phyloP scores from a whole-genome alignment of 92 coral and sea anemone genomes.

The Pocillopora grandis region DNA sequence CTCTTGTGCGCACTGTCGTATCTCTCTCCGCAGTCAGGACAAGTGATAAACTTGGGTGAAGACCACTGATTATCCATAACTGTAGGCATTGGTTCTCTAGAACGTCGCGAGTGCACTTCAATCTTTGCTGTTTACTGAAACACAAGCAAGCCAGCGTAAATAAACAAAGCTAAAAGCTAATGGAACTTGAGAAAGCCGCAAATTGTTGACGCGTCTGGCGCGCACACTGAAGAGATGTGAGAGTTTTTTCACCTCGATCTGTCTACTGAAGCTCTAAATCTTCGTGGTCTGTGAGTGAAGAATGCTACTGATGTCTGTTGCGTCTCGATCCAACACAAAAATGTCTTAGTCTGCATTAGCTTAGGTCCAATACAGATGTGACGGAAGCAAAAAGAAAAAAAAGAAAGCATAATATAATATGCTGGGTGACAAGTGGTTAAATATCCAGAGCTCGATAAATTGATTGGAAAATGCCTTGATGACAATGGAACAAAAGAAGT shows the following conservation, averaged over 20 bases:
- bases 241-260: not conserved
- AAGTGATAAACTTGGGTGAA: slow-evolving; percentile 92
- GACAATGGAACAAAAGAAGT: slow-evolving; percentile 43
- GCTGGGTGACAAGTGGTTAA: slow-evolving; percentile 32
- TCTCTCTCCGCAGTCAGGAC: slow-evolving; percentile 94
- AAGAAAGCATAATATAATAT: slow-evolving; percentile 14
- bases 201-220: no score
- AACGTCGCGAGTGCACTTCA: not conserved
- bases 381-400: slow-evolving; percentile 18
- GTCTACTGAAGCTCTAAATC: not conserved
- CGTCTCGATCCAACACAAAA: not conserved
- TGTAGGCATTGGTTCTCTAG: slow-evolving; percentile 68
- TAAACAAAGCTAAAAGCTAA: slow-evolving; percentile 15
- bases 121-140: slow-evolving; percentile 34
- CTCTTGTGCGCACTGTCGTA: slow-evolving; percentile 83
- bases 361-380: slow-evolving; percentile 15
- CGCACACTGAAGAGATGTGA: not conserved
- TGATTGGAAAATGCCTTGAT: slow-evolving; percentile 34
- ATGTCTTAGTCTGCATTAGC: not conserved
- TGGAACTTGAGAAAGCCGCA: not conserved
- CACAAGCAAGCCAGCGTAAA: slow-evolving; percentile 12
- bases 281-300: not conserved
- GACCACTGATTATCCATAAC: slow-evolving; percentile 69
- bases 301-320: not conserved
- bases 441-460: slow-evolving; percentile 23